Base-by-base conservation (phyloP, 2,113 vertebrate genomes). In the Cavia aperea region DNA sequence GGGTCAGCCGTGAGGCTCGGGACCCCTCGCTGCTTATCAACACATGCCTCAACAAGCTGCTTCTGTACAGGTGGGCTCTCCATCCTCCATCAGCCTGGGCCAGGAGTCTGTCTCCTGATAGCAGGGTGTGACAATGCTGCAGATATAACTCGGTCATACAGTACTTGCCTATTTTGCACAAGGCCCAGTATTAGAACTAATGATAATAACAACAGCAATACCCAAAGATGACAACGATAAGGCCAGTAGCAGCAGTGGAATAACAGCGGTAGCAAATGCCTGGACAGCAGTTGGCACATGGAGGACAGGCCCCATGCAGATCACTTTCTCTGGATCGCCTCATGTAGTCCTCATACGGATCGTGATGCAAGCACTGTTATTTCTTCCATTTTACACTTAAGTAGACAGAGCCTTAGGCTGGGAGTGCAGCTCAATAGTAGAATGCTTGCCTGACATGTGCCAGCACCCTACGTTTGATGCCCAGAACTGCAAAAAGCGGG, bases 1-100 rank as follows among this genome's bases (percentile, higher is more conserved):
- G 99, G 99, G 99, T 99, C 94, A 99, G 99, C 95, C 97, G 99
- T 0, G 99, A 99, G 97, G 99, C 99, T 78, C 98, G 98, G 5
- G 99, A 99, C 97, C 99, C 99, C 21, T 99, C 99, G 0, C 97
- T 99, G 88, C 98, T 99, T 85, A 97, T 99, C 92, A 99, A 99
- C 1, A 98, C 98, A 78, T 99, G 98, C 78, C 97, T 99, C 92
- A 98, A 98, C 97, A 99, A 99, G 91, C 97, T 99, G 73, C 98
- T 99, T 90, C 98, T 99, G 24, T 99, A 99, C 96, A 98, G 98
- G 99, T 99, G 86, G 97, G 88, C 56, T 58, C 7, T 60, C 5
- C 26, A 18, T 60, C 51, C 46, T 54, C 49, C 46, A 15, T 78
- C 58, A 58, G 36, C 58, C 43, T 29, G 11, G 39, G 65, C 24